Evolutionary conservation across 2,888 invertebrate species (phyloP).

Genomic region (Ariolimax columbianus): DNA sequence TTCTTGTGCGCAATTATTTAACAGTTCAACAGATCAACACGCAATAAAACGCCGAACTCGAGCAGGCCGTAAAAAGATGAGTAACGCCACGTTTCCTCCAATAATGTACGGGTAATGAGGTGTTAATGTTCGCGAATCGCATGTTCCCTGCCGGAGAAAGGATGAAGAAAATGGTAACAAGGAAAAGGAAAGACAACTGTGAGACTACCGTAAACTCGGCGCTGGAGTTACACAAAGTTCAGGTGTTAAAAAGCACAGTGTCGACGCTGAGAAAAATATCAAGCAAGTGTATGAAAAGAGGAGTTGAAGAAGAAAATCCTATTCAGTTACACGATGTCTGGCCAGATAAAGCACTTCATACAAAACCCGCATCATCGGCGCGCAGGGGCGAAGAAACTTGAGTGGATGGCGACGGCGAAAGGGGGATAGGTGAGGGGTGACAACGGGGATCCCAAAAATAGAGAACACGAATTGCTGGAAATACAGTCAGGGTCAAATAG

Average conservation of each 20-base stretch:
- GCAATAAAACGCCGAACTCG: conserved; percentile 21
- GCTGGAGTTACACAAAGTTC: conserved; percentile 15
- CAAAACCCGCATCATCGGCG: neutral
- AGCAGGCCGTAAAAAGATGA: conserved; percentile 28
- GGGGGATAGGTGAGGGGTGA: neutral
- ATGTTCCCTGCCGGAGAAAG: conserved; percentile 10
- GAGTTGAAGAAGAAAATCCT: conserved; percentile 11
- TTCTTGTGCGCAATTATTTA: conserved; percentile 24
- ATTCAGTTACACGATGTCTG: conserved; percentile 21
- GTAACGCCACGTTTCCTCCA: conserved; percentile 15
- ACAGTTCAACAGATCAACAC: conserved; percentile 21
- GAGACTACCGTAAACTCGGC: conserved; percentile 2
- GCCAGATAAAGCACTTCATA: conserved; percentile 9
- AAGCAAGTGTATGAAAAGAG: conserved; percentile 25
- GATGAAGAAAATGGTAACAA: conserved; percentile 14
- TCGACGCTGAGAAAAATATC: conserved; percentile 31
- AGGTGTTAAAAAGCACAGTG: conserved; percentile 32
- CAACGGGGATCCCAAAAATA: no score
- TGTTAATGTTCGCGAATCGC: conserved; percentile 25
- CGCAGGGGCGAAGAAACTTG: neutral
- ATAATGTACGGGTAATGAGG: conserved; percentile 42
- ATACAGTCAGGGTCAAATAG: no score
- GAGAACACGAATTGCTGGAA: no score
- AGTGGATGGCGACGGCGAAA: neutral
- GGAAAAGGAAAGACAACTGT: conserved; percentile 16